phyloP scores from a whole-genome alignment of 2,113 vertebrate genomes.

The Micronycteris hirsuta region DNA sequence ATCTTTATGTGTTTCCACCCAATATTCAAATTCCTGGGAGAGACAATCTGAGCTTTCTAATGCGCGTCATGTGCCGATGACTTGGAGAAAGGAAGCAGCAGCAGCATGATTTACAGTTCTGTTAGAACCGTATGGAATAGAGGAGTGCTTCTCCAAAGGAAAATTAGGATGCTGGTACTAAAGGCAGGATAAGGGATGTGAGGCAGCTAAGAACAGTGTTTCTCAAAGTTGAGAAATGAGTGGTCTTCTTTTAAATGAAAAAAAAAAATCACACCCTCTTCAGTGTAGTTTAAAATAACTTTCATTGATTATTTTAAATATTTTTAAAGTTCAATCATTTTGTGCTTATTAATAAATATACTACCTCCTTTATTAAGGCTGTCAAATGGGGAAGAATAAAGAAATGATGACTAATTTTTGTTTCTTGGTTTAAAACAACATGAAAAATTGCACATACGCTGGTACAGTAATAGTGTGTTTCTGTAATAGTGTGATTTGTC shows the following conservation, averaged over 20 bases:
- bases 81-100: neutral
- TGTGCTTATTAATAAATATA: neutral
- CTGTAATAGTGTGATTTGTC: neutral
- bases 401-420: neutral
- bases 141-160: neutral
- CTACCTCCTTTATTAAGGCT: neutral
- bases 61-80: neutral
- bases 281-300: neutral
- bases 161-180: neutral
- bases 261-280: neutral
- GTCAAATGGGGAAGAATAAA: neutral
- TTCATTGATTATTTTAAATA: neutral
- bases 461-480: neutral
- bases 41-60: neutral
- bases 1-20: neutral
- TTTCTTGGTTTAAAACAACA: constrained; percentile 7
- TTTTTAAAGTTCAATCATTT: neutral
- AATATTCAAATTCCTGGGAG: neutral
- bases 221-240: neutral
- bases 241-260: neutral
- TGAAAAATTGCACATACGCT: neutral
- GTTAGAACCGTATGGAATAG: neutral
- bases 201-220: neutral
- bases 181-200: neutral
- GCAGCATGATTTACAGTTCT: neutral